phyloP scores from a whole-genome alignment of 2,797 vertebrate genomes.

The Cuculus canorus region DNA sequence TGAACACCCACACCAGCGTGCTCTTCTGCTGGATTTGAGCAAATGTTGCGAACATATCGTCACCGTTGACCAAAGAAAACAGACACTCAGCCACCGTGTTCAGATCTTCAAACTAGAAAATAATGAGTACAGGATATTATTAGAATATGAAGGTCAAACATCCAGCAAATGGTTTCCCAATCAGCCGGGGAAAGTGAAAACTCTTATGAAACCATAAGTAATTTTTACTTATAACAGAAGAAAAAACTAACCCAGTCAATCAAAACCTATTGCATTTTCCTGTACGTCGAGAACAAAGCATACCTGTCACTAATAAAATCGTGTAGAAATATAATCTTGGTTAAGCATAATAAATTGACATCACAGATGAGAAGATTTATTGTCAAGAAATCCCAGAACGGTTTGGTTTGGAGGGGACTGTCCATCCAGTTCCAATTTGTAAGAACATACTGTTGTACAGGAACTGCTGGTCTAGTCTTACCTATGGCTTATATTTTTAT shows the following conservation, averaged over 20 bases:
- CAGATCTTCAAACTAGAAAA: constrained; percentile 90
- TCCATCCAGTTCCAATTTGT: not conserved
- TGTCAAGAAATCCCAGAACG: not conserved
- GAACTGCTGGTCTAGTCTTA: not conserved
- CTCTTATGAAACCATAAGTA: not conserved
- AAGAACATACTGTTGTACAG: not conserved
- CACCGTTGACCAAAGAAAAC: constrained; percentile 95
- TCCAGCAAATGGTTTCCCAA: not conserved
- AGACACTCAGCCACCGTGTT: constrained; percentile 93
- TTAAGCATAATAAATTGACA: not conserved
- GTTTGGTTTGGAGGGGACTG: no score
- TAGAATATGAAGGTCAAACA: not conserved
- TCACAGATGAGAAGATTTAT: not conserved
- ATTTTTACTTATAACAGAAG: not conserved
- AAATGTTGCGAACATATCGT: constrained; percentile 97
- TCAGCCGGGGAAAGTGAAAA: not conserved
- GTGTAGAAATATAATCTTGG: not conserved
- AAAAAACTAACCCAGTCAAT: not conserved
- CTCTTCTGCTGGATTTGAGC: constrained; percentile 93
- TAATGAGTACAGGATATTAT: not conserved
- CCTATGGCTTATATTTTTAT: not conserved
- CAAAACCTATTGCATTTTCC: not conserved
- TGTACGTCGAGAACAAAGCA: not conserved
- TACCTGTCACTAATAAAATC: not conserved
- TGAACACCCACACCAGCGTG: constrained; percentile 92